Percentiles rank a stretch among this genome's conserved stretches.
Evolutionary conservation across 2,888 invertebrate species (phyloP).

Genomic region (Drosophila histrio): DNA sequence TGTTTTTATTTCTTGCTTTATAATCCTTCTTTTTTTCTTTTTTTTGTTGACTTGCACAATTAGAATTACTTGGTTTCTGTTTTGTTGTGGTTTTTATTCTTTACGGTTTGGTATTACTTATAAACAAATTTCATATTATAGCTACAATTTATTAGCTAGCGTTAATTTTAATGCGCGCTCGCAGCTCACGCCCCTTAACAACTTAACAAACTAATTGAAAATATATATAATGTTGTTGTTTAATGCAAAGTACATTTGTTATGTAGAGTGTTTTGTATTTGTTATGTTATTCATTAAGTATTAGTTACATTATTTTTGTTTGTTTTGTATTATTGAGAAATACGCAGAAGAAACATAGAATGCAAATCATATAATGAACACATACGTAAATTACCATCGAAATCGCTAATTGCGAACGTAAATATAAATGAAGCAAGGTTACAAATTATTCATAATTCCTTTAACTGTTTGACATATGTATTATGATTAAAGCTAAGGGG

Average conservation of each 20-base stretch:
- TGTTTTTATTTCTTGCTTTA: slow-evolving; percentile 9
- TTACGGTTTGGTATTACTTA: slow-evolving; percentile 76
- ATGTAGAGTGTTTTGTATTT: slow-evolving; percentile 19
- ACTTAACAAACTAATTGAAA: slow-evolving; percentile 51
- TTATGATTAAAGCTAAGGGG: slow-evolving; percentile 68
- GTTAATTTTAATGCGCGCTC: slow-evolving; percentile 67
- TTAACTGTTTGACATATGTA: slow-evolving; percentile 39
- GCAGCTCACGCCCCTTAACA: slow-evolving; percentile 57
- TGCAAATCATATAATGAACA: slow-evolving; percentile 54
- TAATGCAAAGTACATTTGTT: slow-evolving; percentile 54
- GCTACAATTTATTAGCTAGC: slow-evolving; percentile 78
- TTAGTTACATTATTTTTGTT: slow-evolving; percentile 35
- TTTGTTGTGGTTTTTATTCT: slow-evolving; percentile 23
- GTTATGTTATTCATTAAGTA: slow-evolving; percentile 29
- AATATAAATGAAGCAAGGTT: slow-evolving; percentile 9
- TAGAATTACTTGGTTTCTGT: slow-evolving; percentile 31
- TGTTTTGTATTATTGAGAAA: slow-evolving; percentile 21
- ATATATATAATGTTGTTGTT: slow-evolving; percentile 25
- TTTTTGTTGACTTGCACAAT: slow-evolving; percentile 66
- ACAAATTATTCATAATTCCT: slow-evolving; percentile 14
- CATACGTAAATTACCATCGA: slow-evolving; percentile 47
- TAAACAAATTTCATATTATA: slow-evolving; percentile 78
- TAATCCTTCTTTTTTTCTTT: slow-evolving; percentile 25
- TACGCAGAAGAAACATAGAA: slow-evolving; percentile 30
- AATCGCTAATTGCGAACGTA: slow-evolving; percentile 2